Evolutionary conservation across 2,797 vertebrate species (phyloP), one percentile per base, ranked within the genome.

Genomic region (Lutjanus campechanus): DNA sequence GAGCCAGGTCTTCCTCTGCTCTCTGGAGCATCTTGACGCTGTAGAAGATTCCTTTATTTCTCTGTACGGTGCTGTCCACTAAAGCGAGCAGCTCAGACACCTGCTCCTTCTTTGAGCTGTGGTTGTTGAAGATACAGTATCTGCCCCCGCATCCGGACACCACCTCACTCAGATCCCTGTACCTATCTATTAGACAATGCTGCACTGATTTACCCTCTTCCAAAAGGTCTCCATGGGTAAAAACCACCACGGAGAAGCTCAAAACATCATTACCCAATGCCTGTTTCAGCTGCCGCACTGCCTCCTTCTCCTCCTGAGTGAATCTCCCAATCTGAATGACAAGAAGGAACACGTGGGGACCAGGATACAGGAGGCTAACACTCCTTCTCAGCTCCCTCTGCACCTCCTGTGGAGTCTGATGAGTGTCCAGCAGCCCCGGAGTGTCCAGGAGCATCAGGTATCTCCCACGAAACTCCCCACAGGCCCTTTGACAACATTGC

Each of bases 41-140:
- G 63, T 90, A 93, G 41, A 11, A 91, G 20, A 7, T 51, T 49
- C 85, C 89, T 50, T 22, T 22, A 0, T 92, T 92, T 15, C 7
- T 36, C 43, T 73, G 69, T 66, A 90, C 68, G 46, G 88, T 62
- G 41, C 17, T 12, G 17, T 93, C 88, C 50, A 92, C 86, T 53
- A 92, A 22, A 69, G 29, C 46, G 1, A 93, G 50, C 51, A 95
- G 80, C 69, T 90, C 83, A 0, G 79, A 68, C 44, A 91, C 86
- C 74, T 93, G 91, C 16, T 88, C 85, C 63, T 89, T 86, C 62
- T 83, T 89, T 50, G 61, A 46, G 69, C 55, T 83, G 0, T 81
- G 69, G 80, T 93, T 93, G 87, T 92, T 92, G 73, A 93, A 93
- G 66, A 91, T 73, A 7, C 91, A 92, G 73, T 91, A 93, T 59